Base-by-base conservation (phyloP, 35 echinoderm and acorn worm species). In the Strongylocentrotus purpuratus region DNA sequence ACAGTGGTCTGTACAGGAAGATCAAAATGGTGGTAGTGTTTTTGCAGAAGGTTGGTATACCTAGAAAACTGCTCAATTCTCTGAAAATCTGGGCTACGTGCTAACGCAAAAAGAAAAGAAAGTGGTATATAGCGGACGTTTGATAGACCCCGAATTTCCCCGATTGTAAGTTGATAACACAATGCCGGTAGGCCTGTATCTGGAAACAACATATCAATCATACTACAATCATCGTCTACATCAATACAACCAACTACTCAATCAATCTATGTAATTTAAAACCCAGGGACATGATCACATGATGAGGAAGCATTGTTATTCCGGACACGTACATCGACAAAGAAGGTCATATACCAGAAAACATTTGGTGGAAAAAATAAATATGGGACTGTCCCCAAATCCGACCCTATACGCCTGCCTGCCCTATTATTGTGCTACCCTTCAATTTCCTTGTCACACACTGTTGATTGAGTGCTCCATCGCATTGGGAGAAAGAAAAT, bases 71-170 rank as follows among this genome's bases (percentile, higher is more conserved):
- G 65, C 20, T 25, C 22, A 25, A 78, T 78, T 78, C 65, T 78
- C 65, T 78, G 65, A 78, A 78, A 78, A 78, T 78, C 25, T 78
- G 65, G 65, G 28, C 65, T 78, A 78, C 65, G 65, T 78, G 65
- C 65, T 22, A 18, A 25, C 65, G n/a, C 20, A 7, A 78, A 71
- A n/a, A 28, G 50, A 2, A 14, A 52, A 41, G 35, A 41, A 41
- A 41, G 35, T 41, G 48, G 48, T 13, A 8, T 52, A 52, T 52
- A 55, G 50, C 50, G 50, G 50, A 55, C 50, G 50, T 55, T 55
- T 55, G 50, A 55, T 10, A 55, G 50, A 55, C 50, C 2, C 50
- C 10, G 15, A 55, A 55, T 9, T 55, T 55, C 10, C 10, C 50
- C 9, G 50, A 55, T 55, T 55, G 50, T 14, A 55, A 55, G 50